phyloP scores from a whole-genome alignment of 2,113 vertebrate species.

The Numenius arquata region DNA sequence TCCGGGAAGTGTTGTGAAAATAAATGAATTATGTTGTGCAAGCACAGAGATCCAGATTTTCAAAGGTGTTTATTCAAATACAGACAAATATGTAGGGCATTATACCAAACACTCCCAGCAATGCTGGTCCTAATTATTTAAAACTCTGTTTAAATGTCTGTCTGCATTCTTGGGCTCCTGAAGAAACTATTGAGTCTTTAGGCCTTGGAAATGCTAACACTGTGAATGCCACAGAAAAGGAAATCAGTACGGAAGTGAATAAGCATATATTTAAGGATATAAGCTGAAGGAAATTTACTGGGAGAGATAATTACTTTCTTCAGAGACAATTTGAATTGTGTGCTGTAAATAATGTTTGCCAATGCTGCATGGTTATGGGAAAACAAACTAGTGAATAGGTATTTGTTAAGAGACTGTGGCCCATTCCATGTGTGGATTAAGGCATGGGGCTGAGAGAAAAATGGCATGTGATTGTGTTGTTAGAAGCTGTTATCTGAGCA shows the following conservation, averaged over 20 bases:
- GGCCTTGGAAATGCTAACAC: neutral
- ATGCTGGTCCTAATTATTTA: neutral
- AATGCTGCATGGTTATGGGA: neutral
- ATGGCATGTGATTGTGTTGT: neutral
- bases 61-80: slow-evolving; percentile 56
- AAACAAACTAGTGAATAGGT: neutral
- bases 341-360: neutral
- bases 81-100: slow-evolving; percentile 1
- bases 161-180: neutral
- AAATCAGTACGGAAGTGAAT: neutral
- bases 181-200: neutral
- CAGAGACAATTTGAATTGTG: neutral
- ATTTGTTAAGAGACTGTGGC: neutral
- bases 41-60: slow-evolving; percentile 25
- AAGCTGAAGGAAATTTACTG: neutral
- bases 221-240: neutral
- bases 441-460: neutral
- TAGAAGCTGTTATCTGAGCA: neutral
- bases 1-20: slow-evolving; percentile 33
- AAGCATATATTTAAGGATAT: neutral
- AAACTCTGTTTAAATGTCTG: neutral
- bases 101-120: neutral
- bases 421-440: neutral
- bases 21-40: slow-evolving; percentile 35
- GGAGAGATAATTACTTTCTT: neutral